These are phyloP conservation scores for Vidua macroura DNA, from an alignment of 2,113 vertebrate species.

Conservation along the genomic window DNA sequence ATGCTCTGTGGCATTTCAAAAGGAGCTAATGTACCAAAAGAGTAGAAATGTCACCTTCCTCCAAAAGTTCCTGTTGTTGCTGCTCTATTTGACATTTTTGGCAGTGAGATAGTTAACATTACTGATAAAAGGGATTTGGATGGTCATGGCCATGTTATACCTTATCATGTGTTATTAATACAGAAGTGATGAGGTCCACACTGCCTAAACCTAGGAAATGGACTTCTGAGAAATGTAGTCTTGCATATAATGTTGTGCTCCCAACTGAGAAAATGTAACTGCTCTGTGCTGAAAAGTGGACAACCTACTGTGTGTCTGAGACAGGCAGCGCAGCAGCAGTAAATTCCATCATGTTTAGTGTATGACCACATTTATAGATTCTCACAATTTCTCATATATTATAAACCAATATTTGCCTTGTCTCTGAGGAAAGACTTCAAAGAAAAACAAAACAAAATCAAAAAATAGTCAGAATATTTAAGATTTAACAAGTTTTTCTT, in stretches of 20 bases:
- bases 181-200: background rate
- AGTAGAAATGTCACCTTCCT: slow-evolving; percentile 19
- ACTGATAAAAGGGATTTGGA: background rate
- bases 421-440: background rate
- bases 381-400: background rate
- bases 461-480: background rate
- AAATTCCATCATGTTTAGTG: background rate
- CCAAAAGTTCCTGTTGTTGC: background rate
- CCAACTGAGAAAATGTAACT: slow-evolving; percentile 3
- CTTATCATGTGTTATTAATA: background rate
- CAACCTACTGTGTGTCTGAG: background rate
- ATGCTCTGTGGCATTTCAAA: slow-evolving; percentile 19
- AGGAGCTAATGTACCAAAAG: background rate
- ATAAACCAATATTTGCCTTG: background rate
- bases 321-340: background rate
- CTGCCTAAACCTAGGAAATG: background rate
- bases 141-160: background rate
- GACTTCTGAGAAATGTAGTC: background rate
- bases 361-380: background rate
- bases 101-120: background rate
- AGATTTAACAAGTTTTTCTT: background rate
- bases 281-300: background rate
- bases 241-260: background rate
- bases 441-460: background rate
- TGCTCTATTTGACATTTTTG: background rate